Conservation (phyloP, 2,888 invertebrate species). For the Helicoverpa assulta region DNA sequence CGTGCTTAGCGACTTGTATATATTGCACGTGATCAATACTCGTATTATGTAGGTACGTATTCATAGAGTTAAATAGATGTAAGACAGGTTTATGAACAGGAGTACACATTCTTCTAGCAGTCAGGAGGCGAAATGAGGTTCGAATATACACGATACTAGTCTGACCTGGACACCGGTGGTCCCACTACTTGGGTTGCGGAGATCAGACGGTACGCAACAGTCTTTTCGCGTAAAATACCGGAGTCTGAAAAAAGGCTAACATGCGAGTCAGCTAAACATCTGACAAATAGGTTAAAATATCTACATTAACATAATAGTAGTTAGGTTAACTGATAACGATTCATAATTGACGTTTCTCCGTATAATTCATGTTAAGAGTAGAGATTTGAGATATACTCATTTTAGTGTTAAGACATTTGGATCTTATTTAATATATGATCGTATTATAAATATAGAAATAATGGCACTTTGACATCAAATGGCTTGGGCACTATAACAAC, state of each 20-base stretch:
- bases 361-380: background rate
- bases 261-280: background rate
- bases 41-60: background rate
- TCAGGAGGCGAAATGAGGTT: background rate
- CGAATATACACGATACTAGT: slow-evolving; percentile 16
- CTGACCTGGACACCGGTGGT: slow-evolving; percentile 1
- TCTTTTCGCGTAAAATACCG: slow-evolving; percentile 6
- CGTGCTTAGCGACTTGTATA: background rate
- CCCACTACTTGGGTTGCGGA: slow-evolving; percentile 13
- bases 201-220: slow-evolving; percentile 10
- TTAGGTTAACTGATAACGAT: background rate
- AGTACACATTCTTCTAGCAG: background rate
- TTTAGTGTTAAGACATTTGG: background rate
- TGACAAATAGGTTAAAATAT: background rate
- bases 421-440: background rate
- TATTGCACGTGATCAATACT: slow-evolving; percentile 1
- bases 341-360: background rate
- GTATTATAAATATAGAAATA: background rate
- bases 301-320: background rate
- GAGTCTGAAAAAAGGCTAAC: background rate
- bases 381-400: background rate
- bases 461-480: background rate
- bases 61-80: background rate
- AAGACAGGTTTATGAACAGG: background rate
- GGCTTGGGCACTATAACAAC: background rate